These are phyloP conservation scores for Stomatorhinus ivindoensis DNA, from an alignment of 2,113 vertebrate species.

Conservation along the genomic window DNA sequence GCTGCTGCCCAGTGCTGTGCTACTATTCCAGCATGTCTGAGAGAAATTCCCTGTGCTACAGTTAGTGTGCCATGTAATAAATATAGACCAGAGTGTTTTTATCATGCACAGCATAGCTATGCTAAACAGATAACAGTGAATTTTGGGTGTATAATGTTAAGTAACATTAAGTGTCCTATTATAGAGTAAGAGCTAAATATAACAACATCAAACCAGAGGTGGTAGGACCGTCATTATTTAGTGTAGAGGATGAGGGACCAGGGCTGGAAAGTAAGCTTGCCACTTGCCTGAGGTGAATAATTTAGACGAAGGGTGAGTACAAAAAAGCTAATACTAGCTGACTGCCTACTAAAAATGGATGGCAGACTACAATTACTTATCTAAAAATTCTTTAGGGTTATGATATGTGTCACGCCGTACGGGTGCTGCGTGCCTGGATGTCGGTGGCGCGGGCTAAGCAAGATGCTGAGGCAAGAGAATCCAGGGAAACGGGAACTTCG, in stretches of 20 bases:
- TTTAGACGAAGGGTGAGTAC: neutral
- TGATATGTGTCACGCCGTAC: neutral
- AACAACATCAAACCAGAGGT: neutral
- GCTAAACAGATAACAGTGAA: neutral
- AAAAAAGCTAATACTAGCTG: neutral
- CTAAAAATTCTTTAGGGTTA: neutral
- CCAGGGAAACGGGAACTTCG: too few species aligned
- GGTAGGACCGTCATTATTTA: neutral
- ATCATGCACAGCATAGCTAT: neutral
- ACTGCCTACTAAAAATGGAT: neutral
- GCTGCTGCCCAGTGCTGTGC: neutral
- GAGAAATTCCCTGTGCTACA: neutral
- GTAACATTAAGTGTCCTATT: neutral
- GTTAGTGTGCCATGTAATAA: neutral
- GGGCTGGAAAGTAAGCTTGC: neutral
- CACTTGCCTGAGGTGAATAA: neutral
- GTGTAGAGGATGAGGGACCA: neutral
- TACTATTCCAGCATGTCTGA: neutral
- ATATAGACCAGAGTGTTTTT: neutral
- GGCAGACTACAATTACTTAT: neutral
- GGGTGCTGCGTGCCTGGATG: too few species aligned
- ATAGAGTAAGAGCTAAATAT: neutral
- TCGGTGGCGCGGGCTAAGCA: too few species aligned
- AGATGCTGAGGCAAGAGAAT: too few species aligned
- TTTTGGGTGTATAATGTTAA: too few species aligned